Evolutionary conservation across 2,113 vertebrate species (phyloP), one percentile per base, ranked within the genome.

Genomic region (Prolemur simus): DNA sequence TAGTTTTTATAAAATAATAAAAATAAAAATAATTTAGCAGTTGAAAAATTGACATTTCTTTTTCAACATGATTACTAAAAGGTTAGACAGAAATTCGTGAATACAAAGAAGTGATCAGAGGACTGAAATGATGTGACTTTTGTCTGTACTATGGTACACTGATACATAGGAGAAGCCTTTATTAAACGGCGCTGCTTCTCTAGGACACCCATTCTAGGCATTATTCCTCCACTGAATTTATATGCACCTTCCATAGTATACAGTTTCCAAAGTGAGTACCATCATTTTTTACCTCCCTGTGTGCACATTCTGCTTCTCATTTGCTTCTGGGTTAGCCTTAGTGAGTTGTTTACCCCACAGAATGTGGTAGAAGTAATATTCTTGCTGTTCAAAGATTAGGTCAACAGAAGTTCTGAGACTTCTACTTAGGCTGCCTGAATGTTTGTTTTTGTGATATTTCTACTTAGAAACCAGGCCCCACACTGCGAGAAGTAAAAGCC

Each of bases 1-100:
- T 13, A 64, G 6, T 45, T 95, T 82, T 89, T 78, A 73, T 58
- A 58, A 89, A 93, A 86, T 11, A 88, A 85, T 58, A 54, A 71
- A 96, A 81, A 71, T 2, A 39, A 68, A 83, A 21, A 42, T 10
- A 27, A 66, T 39, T 82, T 58, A 78, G 6, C 11, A 47, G 18
- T 1, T 95, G 17, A 69, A 6, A 88, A 92, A 17, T 14, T 84
- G 29, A 68, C 15, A 56, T 88, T 88, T 29, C 27, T 64, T 49
- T 91, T 52, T n/a, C 21, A 80, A 74, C 5, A 29, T 34, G 18
- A 81, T 94, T 76, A 39, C 25, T 84, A 27, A 76, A 76, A 82
- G 6, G 1, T 68, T 84, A 94, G n/a, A 39, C 27, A 66, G 39
- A 77, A 92, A 52, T 45, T 73, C 58, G 58, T 85, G 4, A 39